phyloP scores from a whole-genome alignment of 2,797 vertebrate species.

The Mormyrus proboscirostris region DNA sequence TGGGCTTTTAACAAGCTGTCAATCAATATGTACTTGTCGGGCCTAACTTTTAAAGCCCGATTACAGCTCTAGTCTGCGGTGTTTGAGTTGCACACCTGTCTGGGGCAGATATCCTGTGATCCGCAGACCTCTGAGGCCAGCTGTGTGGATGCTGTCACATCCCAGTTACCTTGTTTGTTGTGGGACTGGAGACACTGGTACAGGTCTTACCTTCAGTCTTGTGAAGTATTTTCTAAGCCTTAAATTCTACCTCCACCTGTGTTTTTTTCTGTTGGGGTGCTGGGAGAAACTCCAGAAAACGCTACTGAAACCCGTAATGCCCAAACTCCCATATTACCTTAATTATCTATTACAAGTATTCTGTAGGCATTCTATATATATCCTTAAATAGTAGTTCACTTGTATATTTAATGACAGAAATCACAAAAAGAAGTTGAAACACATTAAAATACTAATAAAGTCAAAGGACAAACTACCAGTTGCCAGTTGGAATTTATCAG shows the following conservation, averaged over 20 bases:
- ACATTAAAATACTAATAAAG: not conserved
- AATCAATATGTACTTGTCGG: too few relatives aligned
- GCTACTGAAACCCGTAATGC: not conserved
- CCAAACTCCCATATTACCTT: not conserved
- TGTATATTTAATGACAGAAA: not conserved
- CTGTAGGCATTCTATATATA: not conserved
- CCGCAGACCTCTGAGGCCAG: conserved; percentile 61
- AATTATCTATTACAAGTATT: not conserved
- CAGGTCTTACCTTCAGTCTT: conserved; percentile 56
- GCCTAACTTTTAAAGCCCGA: too few relatives aligned
- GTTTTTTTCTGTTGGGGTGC: not conserved
- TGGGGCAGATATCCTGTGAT: conserved; percentile 50
- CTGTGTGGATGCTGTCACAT: conserved; percentile 58
- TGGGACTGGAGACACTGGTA: conserved; percentile 67
- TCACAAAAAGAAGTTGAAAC: not conserved
- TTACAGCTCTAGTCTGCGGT: too few relatives aligned
- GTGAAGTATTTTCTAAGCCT: conserved; percentile 45
- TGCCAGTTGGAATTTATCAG: not conserved
- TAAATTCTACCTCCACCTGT: conserved; percentile 30
- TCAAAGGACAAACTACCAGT: not conserved
- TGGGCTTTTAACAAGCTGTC: too few relatives aligned
- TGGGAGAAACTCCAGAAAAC: not conserved
- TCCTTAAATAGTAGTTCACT: not conserved
- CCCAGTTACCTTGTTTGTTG: conserved; percentile 64
- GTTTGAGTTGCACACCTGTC: conserved; percentile 1